Evolutionary conservation across 1,140 invertebrate species (phyloP).

Genomic region (Araneus ventricosus): DNA sequence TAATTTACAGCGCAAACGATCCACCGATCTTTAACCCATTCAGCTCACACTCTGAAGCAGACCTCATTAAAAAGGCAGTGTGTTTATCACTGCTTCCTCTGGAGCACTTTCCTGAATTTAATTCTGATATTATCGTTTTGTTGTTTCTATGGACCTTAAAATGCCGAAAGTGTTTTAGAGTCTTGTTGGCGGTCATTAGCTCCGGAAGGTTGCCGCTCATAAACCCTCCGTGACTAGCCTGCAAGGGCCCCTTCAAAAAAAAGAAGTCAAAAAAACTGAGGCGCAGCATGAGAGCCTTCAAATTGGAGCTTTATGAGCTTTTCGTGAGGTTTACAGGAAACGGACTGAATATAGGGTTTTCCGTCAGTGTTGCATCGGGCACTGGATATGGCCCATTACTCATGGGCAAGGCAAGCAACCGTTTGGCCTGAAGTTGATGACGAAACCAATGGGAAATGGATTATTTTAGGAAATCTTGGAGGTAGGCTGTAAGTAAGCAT

Average conservation of each 20-base stretch:
- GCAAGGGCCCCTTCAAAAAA: not conserved
- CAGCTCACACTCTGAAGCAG: too few species aligned
- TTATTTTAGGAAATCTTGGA: too few species aligned
- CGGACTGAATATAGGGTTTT: not conserved
- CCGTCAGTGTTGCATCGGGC: not conserved
- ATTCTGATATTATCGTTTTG: slow-evolving; percentile 54
- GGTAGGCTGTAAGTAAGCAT: too few species aligned
- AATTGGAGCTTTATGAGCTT: slow-evolving; percentile 44
- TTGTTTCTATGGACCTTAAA: slow-evolving; percentile 16
- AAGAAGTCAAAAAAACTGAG: slow-evolving; percentile 24
- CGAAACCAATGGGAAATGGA: not conserved
- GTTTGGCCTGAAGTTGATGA: not conserved
- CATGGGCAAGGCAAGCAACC: not conserved
- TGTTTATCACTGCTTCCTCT: slow-evolving; percentile 8
- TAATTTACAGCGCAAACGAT: too few species aligned
- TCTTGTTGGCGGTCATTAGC: slow-evolving; percentile 43
- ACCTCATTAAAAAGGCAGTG: slow-evolving; percentile 53
- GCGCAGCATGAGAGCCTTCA: slow-evolving; percentile 38
- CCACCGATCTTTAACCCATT: too few species aligned
- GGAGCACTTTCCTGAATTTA: slow-evolving; percentile 24
- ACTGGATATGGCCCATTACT: slow-evolving; percentile 7
- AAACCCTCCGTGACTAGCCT: slow-evolving; percentile 42
- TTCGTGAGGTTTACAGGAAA: slow-evolving; percentile 36
- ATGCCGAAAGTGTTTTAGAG: slow-evolving; percentile 45
- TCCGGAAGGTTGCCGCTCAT: not conserved